A percentile compares a stretch with the other conserved stretches of the same genome.
Conservation (phyloP, 2,888 invertebrate species). For the Scaptomyza parva region DNA sequence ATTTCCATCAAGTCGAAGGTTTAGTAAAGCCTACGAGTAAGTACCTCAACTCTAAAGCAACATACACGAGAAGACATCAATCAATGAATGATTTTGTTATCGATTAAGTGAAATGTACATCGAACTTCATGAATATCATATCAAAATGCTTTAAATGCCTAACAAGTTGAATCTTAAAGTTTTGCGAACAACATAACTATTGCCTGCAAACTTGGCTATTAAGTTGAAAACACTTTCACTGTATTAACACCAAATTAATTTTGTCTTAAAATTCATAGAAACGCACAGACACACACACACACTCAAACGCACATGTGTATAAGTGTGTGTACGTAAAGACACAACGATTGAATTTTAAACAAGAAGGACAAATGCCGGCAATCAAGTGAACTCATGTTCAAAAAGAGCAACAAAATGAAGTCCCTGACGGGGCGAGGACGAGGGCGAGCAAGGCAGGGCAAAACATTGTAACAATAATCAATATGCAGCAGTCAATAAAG, state of each 20-base stretch:
- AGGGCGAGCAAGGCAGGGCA: background rate
- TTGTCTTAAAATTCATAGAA: conserved; percentile 38
- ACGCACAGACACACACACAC: background rate
- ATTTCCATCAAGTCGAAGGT: background rate
- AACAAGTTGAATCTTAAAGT: conserved; percentile 36
- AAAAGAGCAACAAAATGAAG: conserved; percentile 57
- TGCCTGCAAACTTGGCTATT: conserved; percentile 36
- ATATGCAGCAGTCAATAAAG: conserved; percentile 74
- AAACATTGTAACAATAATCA: conserved; percentile 77
- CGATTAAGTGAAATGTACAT: too few relatives aligned
- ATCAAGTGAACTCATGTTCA: conserved; percentile 66
- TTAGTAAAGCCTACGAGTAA: background rate
- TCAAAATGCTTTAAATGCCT: conserved; percentile 1
- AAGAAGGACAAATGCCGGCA: conserved; percentile 71
- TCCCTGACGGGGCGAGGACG: conserved; percentile 12
- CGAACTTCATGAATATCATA: too few relatives aligned
- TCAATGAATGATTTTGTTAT: background rate
- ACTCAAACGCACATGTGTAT: conserved; percentile 1
- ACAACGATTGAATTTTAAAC: conserved; percentile 76
- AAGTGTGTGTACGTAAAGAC: conserved; percentile 24
- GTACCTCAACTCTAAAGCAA: background rate
- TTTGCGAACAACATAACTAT: conserved; percentile 21
- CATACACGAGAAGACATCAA: background rate
- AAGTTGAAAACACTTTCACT: conserved; percentile 68
- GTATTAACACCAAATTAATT: conserved; percentile 77